phyloP scores from a whole-genome alignment of 2,888 invertebrate genomes.

The Trissolcus japonicus region DNA sequence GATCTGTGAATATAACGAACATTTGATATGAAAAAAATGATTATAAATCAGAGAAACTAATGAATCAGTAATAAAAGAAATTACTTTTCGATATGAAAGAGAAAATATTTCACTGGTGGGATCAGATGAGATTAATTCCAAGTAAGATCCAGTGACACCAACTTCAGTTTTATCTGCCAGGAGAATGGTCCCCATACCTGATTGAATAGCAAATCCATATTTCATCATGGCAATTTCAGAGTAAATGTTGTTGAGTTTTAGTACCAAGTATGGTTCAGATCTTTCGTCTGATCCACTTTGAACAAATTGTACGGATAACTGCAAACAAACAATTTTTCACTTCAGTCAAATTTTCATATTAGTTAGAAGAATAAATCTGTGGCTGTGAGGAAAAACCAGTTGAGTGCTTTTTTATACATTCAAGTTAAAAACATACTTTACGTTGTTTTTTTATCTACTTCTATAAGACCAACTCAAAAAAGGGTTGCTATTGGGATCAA shows the following conservation, averaged over 20 bases:
- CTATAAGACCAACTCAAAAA: too few relatives aligned
- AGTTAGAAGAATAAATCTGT: too few relatives aligned
- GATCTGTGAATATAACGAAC: slow-evolving; percentile 78
- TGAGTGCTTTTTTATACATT: too few relatives aligned
- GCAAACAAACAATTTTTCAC: background rate
- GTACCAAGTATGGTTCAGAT: slow-evolving; percentile 85
- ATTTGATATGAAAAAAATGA: background rate
- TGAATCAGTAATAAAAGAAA: background rate
- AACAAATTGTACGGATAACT: slow-evolving; percentile 69
- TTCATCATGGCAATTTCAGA: slow-evolving; percentile 87
- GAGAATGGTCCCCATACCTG: slow-evolving; percentile 81
- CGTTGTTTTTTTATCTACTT: too few relatives aligned
- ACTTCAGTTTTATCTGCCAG: slow-evolving; percentile 87
- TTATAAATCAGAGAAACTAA: slow-evolving; percentile 1
- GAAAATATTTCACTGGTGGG: slow-evolving; percentile 82
- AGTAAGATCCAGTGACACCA: slow-evolving; percentile 84
- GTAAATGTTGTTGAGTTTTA: slow-evolving; percentile 83
- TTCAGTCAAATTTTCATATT: background rate
- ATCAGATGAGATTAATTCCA: slow-evolving; percentile 84
- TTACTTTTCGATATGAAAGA: slow-evolving; percentile 85
- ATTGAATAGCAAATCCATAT: slow-evolving; percentile 86
- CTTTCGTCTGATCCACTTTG: slow-evolving; percentile 71
- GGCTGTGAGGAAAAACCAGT: too few relatives aligned
- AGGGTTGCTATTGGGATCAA: too few relatives aligned
- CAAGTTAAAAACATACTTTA: too few relatives aligned